Conservation (phyloP, 1,140 invertebrate genomes). For the Drosophila simulans region DNA sequence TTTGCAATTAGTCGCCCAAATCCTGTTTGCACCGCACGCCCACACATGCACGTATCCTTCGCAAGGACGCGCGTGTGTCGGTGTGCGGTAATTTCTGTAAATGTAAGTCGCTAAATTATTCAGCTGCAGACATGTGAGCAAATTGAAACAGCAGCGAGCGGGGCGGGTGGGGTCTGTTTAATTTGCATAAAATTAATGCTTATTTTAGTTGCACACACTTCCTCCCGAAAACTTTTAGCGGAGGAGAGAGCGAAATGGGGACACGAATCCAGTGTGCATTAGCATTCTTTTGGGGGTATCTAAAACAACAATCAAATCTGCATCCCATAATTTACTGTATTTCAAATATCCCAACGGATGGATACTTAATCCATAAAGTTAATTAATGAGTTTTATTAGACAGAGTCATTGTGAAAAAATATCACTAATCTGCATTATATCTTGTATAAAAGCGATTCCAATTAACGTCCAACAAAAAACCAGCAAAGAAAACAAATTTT, state of each 20-base stretch:
- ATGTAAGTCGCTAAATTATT: slow-evolving; percentile 80
- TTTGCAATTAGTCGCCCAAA: slow-evolving; percentile 84
- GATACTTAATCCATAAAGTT: background rate
- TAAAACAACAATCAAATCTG: slow-evolving; percentile 7
- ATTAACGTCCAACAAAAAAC: too few species aligned
- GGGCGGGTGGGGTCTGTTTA: slow-evolving; percentile 24
- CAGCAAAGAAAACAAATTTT: too few species aligned
- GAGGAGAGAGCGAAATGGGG: background rate
- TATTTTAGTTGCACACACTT: slow-evolving; percentile 62
- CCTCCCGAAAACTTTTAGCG: slow-evolving; percentile 5
- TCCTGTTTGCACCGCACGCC: slow-evolving; percentile 67
- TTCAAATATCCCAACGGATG: too few species aligned
- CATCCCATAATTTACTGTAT: background rate
- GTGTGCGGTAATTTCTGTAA: slow-evolving; percentile 78
- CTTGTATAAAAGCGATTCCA: too few species aligned
- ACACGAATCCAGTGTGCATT: background rate
- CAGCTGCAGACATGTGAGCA: slow-evolving; percentile 72
- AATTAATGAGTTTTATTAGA: background rate
- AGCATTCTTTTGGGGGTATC: slow-evolving; percentile 1
- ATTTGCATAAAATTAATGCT: slow-evolving; percentile 79
- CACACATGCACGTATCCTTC: slow-evolving; percentile 11
- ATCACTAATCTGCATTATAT: too few species aligned
- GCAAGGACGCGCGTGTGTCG: slow-evolving; percentile 17
- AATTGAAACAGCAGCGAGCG: slow-evolving; percentile 29
- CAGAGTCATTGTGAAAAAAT: too few species aligned